phyloP scores from a whole-genome alignment of 2,113 vertebrate genomes.

The Casuarius casuarius region DNA sequence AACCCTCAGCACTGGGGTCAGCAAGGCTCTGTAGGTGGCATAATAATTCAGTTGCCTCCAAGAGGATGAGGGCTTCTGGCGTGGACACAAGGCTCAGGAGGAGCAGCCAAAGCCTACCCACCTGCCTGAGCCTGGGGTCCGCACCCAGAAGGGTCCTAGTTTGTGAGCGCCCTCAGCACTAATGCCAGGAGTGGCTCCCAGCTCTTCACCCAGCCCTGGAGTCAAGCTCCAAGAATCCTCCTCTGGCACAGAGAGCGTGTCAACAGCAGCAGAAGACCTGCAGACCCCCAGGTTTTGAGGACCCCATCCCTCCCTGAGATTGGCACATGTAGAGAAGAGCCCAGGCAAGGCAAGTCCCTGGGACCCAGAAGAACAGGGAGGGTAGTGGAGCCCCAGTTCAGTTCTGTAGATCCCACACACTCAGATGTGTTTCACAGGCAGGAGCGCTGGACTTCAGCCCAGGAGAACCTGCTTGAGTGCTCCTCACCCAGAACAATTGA shows the following conservation, averaged over 20 bases:
- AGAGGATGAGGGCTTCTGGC: not conserved
- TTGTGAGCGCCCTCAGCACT: not conserved
- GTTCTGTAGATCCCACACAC: not conserved
- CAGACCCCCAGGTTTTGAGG: not conserved
- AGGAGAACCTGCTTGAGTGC: conserved; percentile 13
- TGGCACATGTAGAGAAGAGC: accelerated
- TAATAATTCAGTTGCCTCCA: not conserved
- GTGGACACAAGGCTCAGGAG: not conserved
- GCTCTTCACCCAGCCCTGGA: not conserved
- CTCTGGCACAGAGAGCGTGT: not conserved
- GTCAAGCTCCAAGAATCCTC: not conserved
- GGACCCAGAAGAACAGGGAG: not conserved
- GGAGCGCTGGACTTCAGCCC: conserved; percentile 5
- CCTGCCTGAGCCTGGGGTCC: not conserved
- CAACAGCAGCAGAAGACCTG: not conserved
- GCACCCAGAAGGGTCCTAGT: not conserved
- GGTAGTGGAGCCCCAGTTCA: not conserved
- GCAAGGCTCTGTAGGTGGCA: not conserved
- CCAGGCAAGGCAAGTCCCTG: not conserved
- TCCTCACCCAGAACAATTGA: not conserved
- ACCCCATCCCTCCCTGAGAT: not conserved
- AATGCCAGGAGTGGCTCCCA: not conserved
- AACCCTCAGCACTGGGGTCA: not conserved
- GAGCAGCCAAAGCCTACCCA: not conserved
- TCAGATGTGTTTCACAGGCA: not conserved